These are phyloP conservation scores for Lypha dubia DNA, from an alignment of 2,888 invertebrate species.

Conservation along the genomic window DNA sequence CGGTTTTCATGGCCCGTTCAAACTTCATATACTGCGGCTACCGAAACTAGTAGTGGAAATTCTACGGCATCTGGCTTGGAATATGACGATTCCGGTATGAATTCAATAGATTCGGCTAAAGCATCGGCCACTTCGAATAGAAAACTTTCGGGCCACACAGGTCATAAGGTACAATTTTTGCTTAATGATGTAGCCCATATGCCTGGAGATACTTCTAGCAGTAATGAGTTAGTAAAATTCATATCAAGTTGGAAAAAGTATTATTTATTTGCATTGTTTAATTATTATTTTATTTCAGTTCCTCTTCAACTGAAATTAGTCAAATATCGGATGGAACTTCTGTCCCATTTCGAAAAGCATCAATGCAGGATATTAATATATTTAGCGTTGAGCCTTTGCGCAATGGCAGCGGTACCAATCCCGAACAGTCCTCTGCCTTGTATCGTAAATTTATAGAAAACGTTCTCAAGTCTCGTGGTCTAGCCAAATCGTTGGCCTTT, in stretches of 20 bases:
- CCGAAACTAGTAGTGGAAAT: conserved; percentile 77
- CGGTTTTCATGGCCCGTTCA: conserved; percentile 83
- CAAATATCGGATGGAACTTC: conserved; percentile 77
- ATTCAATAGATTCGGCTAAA: conserved; percentile 80
- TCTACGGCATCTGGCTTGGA: conserved; percentile 82
- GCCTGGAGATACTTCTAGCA: conserved; percentile 82
- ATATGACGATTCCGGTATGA: conserved; percentile 81
- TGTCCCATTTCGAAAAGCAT: conserved; percentile 76
- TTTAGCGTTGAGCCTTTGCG: conserved; percentile 85
- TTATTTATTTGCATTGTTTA: conserved; percentile 16
- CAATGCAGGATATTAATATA: conserved; percentile 83
- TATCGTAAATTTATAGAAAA: conserved; percentile 92
- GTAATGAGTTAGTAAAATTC: conserved; percentile 80
- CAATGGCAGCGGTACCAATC: conserved; percentile 84
- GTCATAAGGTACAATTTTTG: conserved; percentile 82
- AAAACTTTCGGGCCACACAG: conserved; percentile 74
- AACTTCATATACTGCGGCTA: conserved; percentile 79
- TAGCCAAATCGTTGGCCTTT: conserved; percentile 91
- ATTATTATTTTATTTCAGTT: conserved; percentile 75
- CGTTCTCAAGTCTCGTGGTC: conserved; percentile 93
- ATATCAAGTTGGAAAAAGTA: background rate
- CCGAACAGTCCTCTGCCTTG: conserved; percentile 84
- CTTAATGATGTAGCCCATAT: conserved; percentile 80
- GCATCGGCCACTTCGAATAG: conserved; percentile 69
- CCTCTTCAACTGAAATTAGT: conserved; percentile 81